Base-by-base conservation (phyloP, 2,113 vertebrate genomes). In the Burhinus oedicnemus region DNA sequence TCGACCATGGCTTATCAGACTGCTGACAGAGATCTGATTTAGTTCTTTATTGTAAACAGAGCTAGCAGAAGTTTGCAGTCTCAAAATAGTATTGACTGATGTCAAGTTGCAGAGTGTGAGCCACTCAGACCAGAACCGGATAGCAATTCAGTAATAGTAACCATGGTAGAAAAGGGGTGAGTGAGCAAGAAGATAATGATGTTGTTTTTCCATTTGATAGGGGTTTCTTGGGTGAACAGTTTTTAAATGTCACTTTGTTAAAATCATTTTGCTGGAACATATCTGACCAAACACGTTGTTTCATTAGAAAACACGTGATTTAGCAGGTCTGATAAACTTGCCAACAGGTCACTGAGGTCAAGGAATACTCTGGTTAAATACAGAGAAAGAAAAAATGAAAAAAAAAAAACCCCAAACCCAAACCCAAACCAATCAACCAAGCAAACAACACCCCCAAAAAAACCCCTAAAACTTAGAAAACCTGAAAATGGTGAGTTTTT, bases 401-500 rank as follows among this genome's bases (percentile, higher is more conserved):
- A 32, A 44, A 15, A 26, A 10, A 18, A 29, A 23, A 47, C 19
- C 49, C 20, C 19, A 47, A 4, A 44, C 14, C 44, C 1, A n/a
- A 36, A 2, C 3, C 1, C 2, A 9, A 61, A 26, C 1, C 5
- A 88, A 84, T 9, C 7, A 20, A 7, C 1, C 26, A 38, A 52
- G 38, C 3, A 52, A 52, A 32, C 4, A 52, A 1, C 7, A 17
- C 3, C 2, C 8, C 2, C 0, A 0, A 1, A 65, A 80, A 75
- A 72, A 34, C 0, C 2, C 2, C 8, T 21, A 52, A 80, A 79
- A 3, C 1, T 4, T 77, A 81, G 13, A 57, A 71, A 57, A 64
- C 2, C 5, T n/a, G 2, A 80, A 76, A 93, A 69, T 5, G 0
- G 1, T 60, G 21, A 40, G 2, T 0, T 6, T 74, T 87, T 83